Conservation (phyloP, 2,113 vertebrate genomes). For the Pholis gunnellus region DNA sequence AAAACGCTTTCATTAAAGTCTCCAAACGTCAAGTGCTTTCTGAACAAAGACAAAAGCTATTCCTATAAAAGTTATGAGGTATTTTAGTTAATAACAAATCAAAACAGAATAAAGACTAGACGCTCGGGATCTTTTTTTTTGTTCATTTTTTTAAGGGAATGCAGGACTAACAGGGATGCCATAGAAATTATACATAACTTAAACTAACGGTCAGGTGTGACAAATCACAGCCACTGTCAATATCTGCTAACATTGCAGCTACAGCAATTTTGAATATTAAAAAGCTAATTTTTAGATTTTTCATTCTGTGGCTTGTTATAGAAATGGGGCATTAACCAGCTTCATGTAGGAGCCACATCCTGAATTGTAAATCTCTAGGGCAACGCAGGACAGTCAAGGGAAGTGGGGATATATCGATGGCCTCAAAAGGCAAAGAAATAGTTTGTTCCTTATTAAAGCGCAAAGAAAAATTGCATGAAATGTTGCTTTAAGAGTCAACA, state of each 20-base stretch:
- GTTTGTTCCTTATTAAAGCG: constrained; percentile 36
- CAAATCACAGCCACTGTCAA: constrained; percentile 36
- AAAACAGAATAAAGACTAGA: constrained; percentile 19
- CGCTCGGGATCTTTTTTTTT: neutral
- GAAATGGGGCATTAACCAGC: constrained; percentile 13
- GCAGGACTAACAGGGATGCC: neutral
- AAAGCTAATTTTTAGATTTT: constrained; percentile 22
- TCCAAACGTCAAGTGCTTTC: constrained; percentile 25
- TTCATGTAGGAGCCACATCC: constrained; percentile 15
- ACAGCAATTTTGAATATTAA: constrained; percentile 24
- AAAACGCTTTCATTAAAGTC: constrained; percentile 26
- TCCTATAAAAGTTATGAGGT: constrained; percentile 71
- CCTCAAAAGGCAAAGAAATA: constrained; percentile 13
- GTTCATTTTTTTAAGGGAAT: constrained; percentile 2
- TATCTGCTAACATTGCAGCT: constrained; percentile 44
- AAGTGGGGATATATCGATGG: neutral
- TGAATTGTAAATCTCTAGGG: constrained; percentile 5
- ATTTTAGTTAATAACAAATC: constrained; percentile 62
- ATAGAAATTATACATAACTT: neutral
- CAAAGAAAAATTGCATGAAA: constrained; percentile 28
- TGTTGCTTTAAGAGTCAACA: constrained; percentile 17
- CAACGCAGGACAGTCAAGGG: neutral
- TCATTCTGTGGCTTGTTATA: neutral
- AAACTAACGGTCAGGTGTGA: constrained; percentile 35
- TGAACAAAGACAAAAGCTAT: constrained; percentile 48